A percentile compares a stretch with the other conserved stretches of the same genome.
Conservation (phyloP, 1,140 invertebrate genomes). For the Platyura marginata region DNA sequence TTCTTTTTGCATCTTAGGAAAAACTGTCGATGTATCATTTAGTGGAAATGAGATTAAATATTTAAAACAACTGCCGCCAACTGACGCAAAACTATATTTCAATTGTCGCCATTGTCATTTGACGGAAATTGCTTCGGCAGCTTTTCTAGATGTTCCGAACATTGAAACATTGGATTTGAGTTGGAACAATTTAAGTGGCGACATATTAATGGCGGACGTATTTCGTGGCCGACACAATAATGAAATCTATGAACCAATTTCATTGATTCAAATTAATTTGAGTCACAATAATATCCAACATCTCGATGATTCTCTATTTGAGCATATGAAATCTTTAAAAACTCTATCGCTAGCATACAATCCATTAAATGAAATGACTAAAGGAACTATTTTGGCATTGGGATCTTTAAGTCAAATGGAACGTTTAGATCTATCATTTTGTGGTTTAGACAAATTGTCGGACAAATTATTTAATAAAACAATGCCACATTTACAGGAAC, state of each 20-base stretch:
- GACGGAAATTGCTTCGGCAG: conserved; percentile 32
- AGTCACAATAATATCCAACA: conserved; percentile 45
- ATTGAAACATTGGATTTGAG: conserved; percentile 50
- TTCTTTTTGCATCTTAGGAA: conserved; percentile 5
- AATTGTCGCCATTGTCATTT: conserved; percentile 29
- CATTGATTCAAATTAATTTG: conserved; percentile 41
- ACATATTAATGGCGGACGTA: conserved; percentile 28
- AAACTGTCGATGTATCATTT: conserved; percentile 22
- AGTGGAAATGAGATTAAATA: conserved; percentile 23
- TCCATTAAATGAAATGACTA: conserved; percentile 39
- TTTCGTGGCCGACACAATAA: conserved; percentile 36
- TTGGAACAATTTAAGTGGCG: conserved; percentile 45
- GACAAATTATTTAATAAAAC: conserved; percentile 25
- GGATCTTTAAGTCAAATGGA: conserved; percentile 35
- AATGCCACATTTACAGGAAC: conserved; percentile 22
- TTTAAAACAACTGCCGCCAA: conserved; percentile 23
- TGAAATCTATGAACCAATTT: conserved; percentile 38
- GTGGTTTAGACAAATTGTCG: conserved; percentile 29
- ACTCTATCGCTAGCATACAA: conserved; percentile 48
- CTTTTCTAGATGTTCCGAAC: conserved; percentile 42
- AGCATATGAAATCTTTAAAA: conserved; percentile 43
- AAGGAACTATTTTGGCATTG: conserved; percentile 36
- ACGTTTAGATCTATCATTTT: conserved; percentile 37
- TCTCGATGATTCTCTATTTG: conserved; percentile 45
- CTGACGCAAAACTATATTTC: conserved; percentile 18